Evolutionary conservation across 2,797 vertebrate genomes (phyloP).

Genomic region (Antrozous pallidus): DNA sequence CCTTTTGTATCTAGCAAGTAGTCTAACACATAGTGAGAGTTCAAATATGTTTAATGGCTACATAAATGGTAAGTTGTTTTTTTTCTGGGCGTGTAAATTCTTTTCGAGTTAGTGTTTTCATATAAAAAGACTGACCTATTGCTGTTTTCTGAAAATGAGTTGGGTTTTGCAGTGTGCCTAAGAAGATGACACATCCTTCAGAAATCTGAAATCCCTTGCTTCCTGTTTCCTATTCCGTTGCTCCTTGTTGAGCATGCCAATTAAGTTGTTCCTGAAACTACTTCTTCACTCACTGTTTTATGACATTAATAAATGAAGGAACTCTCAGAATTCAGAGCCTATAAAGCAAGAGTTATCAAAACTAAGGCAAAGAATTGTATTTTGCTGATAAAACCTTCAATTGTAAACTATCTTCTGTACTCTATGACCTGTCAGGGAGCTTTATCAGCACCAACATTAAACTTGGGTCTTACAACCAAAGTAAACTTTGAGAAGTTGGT

Average conservation of each 20-base stretch:
- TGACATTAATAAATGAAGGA: background rate
- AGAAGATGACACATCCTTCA: background rate
- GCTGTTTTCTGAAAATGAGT: background rate
- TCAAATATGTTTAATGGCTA: background rate
- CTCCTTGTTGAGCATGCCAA: background rate
- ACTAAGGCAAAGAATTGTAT: background rate
- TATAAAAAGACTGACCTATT: background rate
- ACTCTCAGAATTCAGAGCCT: background rate
- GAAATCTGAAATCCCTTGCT: background rate
- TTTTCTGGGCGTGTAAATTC: background rate
- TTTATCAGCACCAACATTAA: background rate
- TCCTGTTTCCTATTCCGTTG: background rate
- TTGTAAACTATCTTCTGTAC: background rate
- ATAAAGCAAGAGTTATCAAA: background rate
- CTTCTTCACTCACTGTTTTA: background rate
- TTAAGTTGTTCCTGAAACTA: conserved; percentile 8
- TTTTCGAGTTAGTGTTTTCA: background rate
- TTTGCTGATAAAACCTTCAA: background rate
- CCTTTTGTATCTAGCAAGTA: background rate
- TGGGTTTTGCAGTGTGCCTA: background rate
- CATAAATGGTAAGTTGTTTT: background rate
- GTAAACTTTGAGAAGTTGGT: conserved; percentile 3
- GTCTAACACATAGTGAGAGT: background rate
- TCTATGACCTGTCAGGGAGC: background rate
- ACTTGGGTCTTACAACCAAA: background rate